Evolutionary conservation across 2,113 vertebrate genomes (phyloP).

Genomic region (Tetrax tetrax): DNA sequence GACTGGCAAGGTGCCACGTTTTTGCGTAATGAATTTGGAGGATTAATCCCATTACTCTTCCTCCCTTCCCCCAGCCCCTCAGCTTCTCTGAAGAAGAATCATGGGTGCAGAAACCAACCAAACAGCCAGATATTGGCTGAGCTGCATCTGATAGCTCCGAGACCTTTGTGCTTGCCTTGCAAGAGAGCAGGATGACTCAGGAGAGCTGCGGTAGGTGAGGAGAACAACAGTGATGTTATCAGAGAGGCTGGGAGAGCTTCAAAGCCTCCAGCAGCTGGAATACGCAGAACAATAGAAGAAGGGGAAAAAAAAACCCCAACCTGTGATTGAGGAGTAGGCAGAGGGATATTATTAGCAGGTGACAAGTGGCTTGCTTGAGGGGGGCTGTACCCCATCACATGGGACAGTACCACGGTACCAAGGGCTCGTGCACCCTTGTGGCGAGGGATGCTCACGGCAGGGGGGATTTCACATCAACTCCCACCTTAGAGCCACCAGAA

Average conservation of each 20-base stretch:
- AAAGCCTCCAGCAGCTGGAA: background rate
- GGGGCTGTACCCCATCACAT: background rate
- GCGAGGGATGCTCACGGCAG: rapidly evolving
- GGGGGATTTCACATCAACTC: background rate
- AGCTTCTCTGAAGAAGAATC: background rate
- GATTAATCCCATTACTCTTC: slow-evolving; percentile 73
- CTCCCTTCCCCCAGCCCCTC: background rate
- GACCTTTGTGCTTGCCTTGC: background rate
- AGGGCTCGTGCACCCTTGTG: rapidly evolving
- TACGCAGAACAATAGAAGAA: background rate
- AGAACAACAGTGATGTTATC: background rate
- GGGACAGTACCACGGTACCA: rapidly evolving
- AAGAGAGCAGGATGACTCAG: background rate
- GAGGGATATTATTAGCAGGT: background rate
- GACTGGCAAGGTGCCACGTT: slow-evolving; percentile 55
- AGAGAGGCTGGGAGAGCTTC: background rate
- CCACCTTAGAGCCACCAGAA: background rate
- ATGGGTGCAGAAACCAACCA: background rate
- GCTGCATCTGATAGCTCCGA: background rate
- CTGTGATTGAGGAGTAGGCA: background rate
- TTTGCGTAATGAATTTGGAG: slow-evolving; percentile 67
- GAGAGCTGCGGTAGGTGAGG: background rate
- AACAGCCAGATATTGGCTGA: background rate
- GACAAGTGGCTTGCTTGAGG: background rate
- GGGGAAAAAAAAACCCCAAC: too few species aligned